phyloP scores from a whole-genome alignment of 2,113 vertebrate genomes.

The Myotis brandtii region DNA sequence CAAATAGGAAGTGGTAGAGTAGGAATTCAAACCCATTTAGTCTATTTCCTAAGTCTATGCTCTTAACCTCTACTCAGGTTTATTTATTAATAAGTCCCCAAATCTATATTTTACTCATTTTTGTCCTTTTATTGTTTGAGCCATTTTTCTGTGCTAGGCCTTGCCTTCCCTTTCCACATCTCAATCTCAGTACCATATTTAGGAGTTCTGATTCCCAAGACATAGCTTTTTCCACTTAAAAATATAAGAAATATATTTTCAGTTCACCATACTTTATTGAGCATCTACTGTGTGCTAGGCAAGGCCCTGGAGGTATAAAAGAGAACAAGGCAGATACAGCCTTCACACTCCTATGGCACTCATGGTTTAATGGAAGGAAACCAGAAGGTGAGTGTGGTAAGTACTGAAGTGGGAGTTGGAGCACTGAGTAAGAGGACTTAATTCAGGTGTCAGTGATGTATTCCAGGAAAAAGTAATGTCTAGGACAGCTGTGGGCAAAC shows the following conservation, averaged over 20 bases:
- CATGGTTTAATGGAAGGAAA: constrained; percentile 19
- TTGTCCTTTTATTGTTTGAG: constrained; percentile 14
- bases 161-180: neutral
- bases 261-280: neutral
- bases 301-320: neutral
- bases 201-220: neutral
- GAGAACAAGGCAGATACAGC: neutral
- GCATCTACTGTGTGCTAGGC: no score
- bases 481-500: neutral
- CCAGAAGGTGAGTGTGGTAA: neutral
- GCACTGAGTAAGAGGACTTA: neutral
- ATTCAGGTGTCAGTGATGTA: neutral
- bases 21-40: constrained; percentile 8
- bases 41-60: constrained; percentile 14
- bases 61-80: constrained; percentile 46
- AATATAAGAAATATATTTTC: constrained; percentile 37
- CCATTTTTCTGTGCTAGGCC: neutral
- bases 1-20: neutral
- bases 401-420: neutral
- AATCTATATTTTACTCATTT: neutral
- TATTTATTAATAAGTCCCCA: constrained; percentile 8
- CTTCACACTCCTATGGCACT: constrained; percentile 12
- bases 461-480: neutral
- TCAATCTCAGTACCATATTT: constrained; percentile 39
- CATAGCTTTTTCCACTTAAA: constrained; percentile 25